Base-by-base conservation (phyloP, 2,888 invertebrate species). In the Lasioglossum pauxillum region DNA sequence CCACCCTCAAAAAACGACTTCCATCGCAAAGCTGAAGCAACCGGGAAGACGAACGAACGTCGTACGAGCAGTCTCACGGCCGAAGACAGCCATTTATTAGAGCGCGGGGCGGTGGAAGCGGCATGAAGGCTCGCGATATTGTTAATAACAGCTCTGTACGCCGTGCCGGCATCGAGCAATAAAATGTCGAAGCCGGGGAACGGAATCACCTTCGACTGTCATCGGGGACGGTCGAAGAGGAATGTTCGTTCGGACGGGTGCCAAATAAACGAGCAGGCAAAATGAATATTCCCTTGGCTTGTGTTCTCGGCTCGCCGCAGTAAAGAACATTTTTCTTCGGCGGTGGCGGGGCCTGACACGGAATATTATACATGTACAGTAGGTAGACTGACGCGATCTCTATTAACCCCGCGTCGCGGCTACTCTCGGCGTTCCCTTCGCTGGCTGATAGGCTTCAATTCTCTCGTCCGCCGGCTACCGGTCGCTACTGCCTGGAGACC, bases 361-460 rank as follows among this genome's bases (percentile, higher is more conserved):
- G 85, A 86, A 89, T 89, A 91, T 92, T 91, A 89, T 83, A 82
- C 78, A 86, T 90, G 89, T 88, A 88, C 83, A 83, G 89, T 10
- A 80, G 77, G 78, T 60, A 84, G 90, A 92, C 88, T 93, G 93
- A 93, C 92, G 92, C 93, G 93, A 93, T 94, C 94, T 93, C 93
- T 92, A 94, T 94, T 94, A 93, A 94, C 93, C 94, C 82, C 92
- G 90, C 84, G 88, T 88, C 87, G 83, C 85, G 77, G 83, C 85
- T 82, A 85, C 87, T 81, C 77, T 82, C 85, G 84, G 77, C 84
- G 89, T 77, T 86, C 35, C 82, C 86, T 67, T 88, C 90, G 83
- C 72, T 5, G 76, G 86, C 81, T 90, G 91, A 92, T 90, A 88
- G 91, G 91, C 91, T 91, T 92, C 90, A 91, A 92, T 91, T 90